Evolutionary conservation across 2,888 invertebrate species (phyloP), one percentile per base, ranked within the genome.

Genomic region (Dynastes grantii): DNA sequence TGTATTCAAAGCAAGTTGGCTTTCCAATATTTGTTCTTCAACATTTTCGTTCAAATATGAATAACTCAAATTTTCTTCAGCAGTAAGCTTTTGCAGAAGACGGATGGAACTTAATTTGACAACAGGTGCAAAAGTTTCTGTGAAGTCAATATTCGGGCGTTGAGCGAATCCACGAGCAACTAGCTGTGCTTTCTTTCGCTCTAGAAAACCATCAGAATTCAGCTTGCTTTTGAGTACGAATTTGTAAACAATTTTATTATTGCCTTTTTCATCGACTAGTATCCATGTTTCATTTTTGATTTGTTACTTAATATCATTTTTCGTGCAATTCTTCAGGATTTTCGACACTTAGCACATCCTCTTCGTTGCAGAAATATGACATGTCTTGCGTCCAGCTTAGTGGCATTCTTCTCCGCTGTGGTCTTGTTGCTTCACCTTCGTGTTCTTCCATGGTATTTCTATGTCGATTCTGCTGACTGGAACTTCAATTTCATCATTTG

Each of bases 121-220:
- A 22, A 73, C 49, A 4, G 37, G 40, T 37, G 58, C 73, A 37
- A 58, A 58, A 11, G 16, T 73, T 5, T 73, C 58, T 37, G 16
- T 37, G 16, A 27, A 58, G 13, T 29, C 73, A n/a, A 55, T 58
- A 13, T 55, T 37, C n/a, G n/a, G 71, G 11, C 53, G 71, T n/a
- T 71, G 71, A 1, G 53, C 71, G 22, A 71, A 71, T 13, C 71
- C 71, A 29, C 53, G 27, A 55, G 55, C 53, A 51, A 71, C 71
- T 55, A 71, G 55, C 53, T 22, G 22, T 22, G 22, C 22, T 22
- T 51, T 70, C 29, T 55, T 51, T 16, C 27, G 3, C 51, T 70
- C 71, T 16, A 71, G 13, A 55, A 27, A 53, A 53, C 27, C 29
- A 6, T 27, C 71, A 6, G 29, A 29, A 64, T 64, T 64, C 11